Evolutionary conservation across 2,113 vertebrate species (phyloP).

Genomic region (Hypomesus transpacificus): DNA sequence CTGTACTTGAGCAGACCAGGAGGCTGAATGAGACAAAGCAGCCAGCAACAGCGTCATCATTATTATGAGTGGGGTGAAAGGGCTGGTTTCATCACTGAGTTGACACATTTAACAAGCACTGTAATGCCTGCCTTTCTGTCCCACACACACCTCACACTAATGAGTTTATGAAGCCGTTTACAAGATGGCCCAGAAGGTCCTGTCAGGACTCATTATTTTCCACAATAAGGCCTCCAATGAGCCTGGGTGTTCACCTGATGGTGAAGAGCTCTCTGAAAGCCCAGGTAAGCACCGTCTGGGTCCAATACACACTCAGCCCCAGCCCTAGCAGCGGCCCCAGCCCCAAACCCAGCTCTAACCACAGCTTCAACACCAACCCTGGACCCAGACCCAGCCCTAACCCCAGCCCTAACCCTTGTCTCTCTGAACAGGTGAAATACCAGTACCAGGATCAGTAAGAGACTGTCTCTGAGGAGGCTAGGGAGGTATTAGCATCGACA

Average conservation of each 20-base stretch:
- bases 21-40: slow-evolving; percentile 35
- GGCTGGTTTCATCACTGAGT: slow-evolving; percentile 55
- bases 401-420: no score
- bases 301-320: slow-evolving; percentile 57
- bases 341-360: no score
- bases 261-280: slow-evolving; percentile 37
- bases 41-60: slow-evolving; percentile 45
- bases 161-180: slow-evolving; percentile 60
- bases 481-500: slow-evolving; percentile 47
- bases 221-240: slow-evolving; percentile 37
- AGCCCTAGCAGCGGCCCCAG: no score
- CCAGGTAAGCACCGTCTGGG: slow-evolving; percentile 61
- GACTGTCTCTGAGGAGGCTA: neutral
- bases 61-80: slow-evolving; percentile 59
- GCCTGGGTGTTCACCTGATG: slow-evolving; percentile 53
- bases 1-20: neutral
- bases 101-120: slow-evolving; percentile 59
- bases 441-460: neutral
- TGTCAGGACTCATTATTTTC: slow-evolving; percentile 37
- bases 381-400: no score
- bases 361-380: no score
- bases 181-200: slow-evolving; percentile 27
- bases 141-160: slow-evolving; percentile 48
- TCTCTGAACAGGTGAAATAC: no score
- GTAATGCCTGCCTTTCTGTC: slow-evolving; percentile 46